phyloP scores from a whole-genome alignment of 2,113 vertebrate genomes.

The Parus major region DNA sequence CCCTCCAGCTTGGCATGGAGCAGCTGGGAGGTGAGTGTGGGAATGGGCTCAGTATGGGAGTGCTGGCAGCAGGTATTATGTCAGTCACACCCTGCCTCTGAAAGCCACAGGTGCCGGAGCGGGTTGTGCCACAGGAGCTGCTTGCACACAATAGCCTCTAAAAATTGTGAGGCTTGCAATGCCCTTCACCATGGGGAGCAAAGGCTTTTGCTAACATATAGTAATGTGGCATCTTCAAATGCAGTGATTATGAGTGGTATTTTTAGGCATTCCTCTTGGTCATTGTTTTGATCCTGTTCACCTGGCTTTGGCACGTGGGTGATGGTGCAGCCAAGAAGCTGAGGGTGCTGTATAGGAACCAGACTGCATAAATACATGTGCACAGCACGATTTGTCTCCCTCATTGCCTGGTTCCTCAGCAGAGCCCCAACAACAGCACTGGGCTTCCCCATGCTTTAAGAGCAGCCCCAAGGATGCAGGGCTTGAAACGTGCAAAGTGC shows the following conservation, averaged over 20 bases:
- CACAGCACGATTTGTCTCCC: neutral
- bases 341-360: accelerated
- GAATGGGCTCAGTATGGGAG: neutral
- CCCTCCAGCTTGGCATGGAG: neutral
- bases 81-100: neutral
- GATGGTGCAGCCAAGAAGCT: accelerated
- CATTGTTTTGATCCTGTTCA: neutral
- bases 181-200: neutral
- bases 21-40: slow-evolving; percentile 57
- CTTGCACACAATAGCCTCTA: neutral
- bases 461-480: neutral
- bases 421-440: accelerated
- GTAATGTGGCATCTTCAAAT: neutral
- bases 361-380: accelerated
- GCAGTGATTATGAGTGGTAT: neutral
- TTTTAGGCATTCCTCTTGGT: neutral
- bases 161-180: neutral
- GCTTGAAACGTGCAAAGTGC: neutral
- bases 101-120: neutral
- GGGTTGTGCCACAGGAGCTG: neutral
- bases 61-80: accelerated
- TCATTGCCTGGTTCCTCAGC: accelerated
- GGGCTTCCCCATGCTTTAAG: neutral
- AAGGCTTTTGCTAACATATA: neutral
- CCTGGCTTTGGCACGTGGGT: neutral